Conservation (phyloP, 2,888 invertebrate genomes). For the Scaptomyza flava region DNA sequence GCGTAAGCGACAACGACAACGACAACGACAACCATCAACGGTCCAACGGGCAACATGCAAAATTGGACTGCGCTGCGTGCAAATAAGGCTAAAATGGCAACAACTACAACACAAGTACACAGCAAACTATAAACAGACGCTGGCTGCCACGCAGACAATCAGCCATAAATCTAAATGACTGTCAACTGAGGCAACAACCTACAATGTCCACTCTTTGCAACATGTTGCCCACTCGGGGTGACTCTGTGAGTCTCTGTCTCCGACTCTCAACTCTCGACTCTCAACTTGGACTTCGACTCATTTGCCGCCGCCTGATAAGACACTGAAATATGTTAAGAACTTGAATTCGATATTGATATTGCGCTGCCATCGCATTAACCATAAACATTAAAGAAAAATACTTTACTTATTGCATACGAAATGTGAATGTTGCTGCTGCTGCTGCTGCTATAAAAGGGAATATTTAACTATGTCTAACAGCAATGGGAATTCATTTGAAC, state of each 20-base stretch:
- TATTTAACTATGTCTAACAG: constrained; percentile 1
- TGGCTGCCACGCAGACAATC: constrained; percentile 74
- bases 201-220: constrained; percentile 63
- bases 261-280: constrained; percentile 5
- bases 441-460: constrained; percentile 5
- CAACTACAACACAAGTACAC: constrained; percentile 31
- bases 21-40: constrained; percentile 37
- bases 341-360: constrained; percentile 77
- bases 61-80: constrained; percentile 78
- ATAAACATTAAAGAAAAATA: constrained; percentile 67
- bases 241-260: no score
- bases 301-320: constrained; percentile 77
- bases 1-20: constrained; percentile 73
- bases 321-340: constrained; percentile 74
- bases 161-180: constrained; percentile 81
- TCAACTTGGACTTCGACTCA: constrained; percentile 45
- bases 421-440: constrained; percentile 1
- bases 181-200: constrained; percentile 73
- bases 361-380: constrained; percentile 69
- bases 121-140: constrained; percentile 62
- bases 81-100: constrained; percentile 71
- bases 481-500: background rate
- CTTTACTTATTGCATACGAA: constrained; percentile 61
- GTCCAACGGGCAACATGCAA: constrained; percentile 61
- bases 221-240: constrained; percentile 57